Evolutionary conservation across 1,140 invertebrate genomes (phyloP), one percentile per base, ranked within the genome.

Genomic region (Hypsibius dujardini): DNA sequence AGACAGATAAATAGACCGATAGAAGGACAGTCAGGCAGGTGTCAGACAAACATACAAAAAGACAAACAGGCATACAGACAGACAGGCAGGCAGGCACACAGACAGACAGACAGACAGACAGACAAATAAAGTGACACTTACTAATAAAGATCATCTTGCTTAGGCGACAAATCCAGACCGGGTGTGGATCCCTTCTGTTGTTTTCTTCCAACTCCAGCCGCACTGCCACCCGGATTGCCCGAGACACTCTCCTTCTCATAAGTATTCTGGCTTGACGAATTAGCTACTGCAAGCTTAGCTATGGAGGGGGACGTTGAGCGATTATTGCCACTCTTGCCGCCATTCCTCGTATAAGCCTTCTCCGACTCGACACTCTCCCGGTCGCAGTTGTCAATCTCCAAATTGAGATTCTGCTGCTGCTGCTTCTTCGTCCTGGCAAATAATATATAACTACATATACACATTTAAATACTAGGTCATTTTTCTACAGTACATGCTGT

Each of bases 321-420:
- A 56, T 56, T 56, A 56, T 56, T 7, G 50, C 50, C 28, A 28
- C 28, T 28, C 28, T 28, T 28, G 28, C 28, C n/a, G 50, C n/a
- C 50, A 12, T 56, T 56, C 7, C 7, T 12, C 62, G 3, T 67
- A 45, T 15, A 67, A 42, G 42, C 62, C 62, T 67, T 67, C 62
- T 67, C 62, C 62, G 62, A 67, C 42, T 67, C 62, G 12, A 67
- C 62, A 12, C 12, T 15, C 3, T 67, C 62, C 12, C 62, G 12
- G 45, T 67, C 62, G 42, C 62, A 67, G 45, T 67, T 67, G 45
- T 67, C 62, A 12, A 67, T 12, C 42, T 67, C 62, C 62, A 67
- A 7, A 42, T 15, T 45, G 42, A 45, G 45, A 12, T 12, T 15
- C 62, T 67, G 12, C 62, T 67, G 7, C 50, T 56, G 7, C 7